Evolutionary conservation across 2,888 invertebrate genomes (phyloP), one percentile per base, ranked within the genome.

Genomic region (Myopa testacea): DNA sequence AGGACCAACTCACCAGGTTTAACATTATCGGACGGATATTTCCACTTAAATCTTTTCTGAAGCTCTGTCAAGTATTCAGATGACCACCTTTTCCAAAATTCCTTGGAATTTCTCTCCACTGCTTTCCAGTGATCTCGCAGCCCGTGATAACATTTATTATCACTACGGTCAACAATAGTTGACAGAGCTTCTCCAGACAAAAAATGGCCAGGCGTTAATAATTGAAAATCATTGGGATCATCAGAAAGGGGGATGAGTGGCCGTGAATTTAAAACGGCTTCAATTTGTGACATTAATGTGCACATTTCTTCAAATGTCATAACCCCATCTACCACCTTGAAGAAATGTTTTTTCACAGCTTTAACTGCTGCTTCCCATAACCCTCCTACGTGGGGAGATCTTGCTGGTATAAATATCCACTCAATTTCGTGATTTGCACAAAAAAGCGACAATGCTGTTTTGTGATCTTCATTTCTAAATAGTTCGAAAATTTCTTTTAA

Each of bases 171-270:
- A 58, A 19, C 5, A 16, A 55, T 55, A 55, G 55, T 55, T 55
- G 38, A 58, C 45, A 73, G 19, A 14, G 38, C 14, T 38, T 73
- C 62, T 14, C 73, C 73, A n/a, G 38, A 38, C 38, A 73, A 50
- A 40, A 73, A 73, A 34, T 63, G 26, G 45, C 73, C 73, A n/a
- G 73, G 73, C 19, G 73, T 73, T 16, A 63, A 38, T 8, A 50
- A 62, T 12, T 26, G 12, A n/a, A 73, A 45, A 26, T 73, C 63
- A 63, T 50, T 73, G 38, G 62, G 45, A 40, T 63, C 63, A 38
- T 10, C 50, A 16, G 50, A 63, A 4, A 40, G 10, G 14, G 38
- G 38, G 40, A 37, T 45, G 8, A 63, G 40, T 14, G 62, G 74
- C 14, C 62, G 16, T 50, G 26, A 74, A 74, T 65, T 74, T 7